Percentiles rank a stretch among this genome's conserved stretches.
Conservation (phyloP, 2,113 vertebrate species). For the Speoplatyrhinus poulsoni region DNA sequence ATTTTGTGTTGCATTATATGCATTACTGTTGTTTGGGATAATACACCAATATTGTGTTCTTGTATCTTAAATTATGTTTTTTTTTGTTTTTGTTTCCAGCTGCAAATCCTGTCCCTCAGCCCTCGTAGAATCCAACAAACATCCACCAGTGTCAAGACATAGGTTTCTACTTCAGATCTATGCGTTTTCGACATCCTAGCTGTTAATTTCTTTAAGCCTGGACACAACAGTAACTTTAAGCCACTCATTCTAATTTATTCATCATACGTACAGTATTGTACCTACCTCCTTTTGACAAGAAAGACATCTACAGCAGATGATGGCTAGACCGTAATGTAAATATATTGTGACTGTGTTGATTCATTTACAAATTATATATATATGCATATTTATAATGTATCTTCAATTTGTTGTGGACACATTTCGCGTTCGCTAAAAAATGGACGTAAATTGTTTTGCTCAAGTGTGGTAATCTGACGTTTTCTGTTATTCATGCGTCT, state of each 20-base stretch:
- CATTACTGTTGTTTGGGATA: neutral
- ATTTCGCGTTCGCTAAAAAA: conserved; percentile 37
- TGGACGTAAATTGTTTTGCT: conserved; percentile 31
- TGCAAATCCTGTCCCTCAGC: conserved; percentile 50
- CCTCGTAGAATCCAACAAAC: conserved; percentile 47
- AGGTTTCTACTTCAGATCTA: conserved; percentile 3
- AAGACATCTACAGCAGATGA: neutral
- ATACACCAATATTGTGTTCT: neutral
- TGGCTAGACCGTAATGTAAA: neutral
- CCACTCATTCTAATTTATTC: too few species aligned
- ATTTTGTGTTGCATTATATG: too few species aligned
- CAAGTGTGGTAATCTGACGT: conserved; percentile 40
- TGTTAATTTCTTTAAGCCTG: neutral
- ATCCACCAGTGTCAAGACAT: neutral
- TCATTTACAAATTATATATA: neutral
- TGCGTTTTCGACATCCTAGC: neutral
- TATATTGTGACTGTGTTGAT: neutral
- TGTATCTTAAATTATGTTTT: neutral
- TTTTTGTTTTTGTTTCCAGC: conserved; percentile 24
- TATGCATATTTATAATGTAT: neutral
- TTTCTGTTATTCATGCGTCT: conserved; percentile 23
- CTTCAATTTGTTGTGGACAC: neutral
- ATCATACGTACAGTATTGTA: neutral
- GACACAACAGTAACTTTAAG: neutral
- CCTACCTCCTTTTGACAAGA: neutral